Percentiles rank a stretch among this genome's conserved stretches.
Evolutionary conservation across 2,113 vertebrate genomes (phyloP).

Genomic region (Tyrannus savana): DNA sequence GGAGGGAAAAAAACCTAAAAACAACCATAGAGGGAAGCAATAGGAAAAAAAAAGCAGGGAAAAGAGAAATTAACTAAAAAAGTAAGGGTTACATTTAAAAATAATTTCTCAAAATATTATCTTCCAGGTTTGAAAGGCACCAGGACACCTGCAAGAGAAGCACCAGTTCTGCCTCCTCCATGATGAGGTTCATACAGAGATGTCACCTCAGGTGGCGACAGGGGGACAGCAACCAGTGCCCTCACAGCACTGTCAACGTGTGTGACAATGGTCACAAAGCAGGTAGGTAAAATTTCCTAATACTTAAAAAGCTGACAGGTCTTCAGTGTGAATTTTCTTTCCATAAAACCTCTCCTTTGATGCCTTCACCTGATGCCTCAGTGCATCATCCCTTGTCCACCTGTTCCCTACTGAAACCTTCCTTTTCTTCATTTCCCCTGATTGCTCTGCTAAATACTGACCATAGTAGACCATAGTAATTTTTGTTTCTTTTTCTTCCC

Average conservation of each 20-base stretch:
- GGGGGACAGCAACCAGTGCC: neutral
- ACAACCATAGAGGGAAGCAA: neutral
- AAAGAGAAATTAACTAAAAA: neutral
- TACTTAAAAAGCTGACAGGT: neutral
- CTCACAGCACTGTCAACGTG: neutral
- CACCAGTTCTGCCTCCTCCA: neutral
- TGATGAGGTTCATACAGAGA: neutral
- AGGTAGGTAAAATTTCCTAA: neutral
- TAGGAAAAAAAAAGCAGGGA: neutral
- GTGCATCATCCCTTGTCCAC: neutral
- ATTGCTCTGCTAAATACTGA: neutral
- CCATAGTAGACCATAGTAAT: neutral
- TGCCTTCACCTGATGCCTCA: neutral
- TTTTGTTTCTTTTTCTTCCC: neutral
- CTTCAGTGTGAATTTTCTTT: neutral
- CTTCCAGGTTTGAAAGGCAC: neutral
- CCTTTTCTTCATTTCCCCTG: neutral
- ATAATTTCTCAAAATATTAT: neutral
- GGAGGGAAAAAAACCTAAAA: neutral
- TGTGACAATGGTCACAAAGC: neutral
- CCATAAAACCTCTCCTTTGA: neutral
- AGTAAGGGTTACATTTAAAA: neutral
- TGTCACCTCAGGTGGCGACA: neutral
- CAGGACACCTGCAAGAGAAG: accelerated
- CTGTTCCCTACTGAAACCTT: neutral